Base-by-base conservation (phyloP, 1,140 invertebrate species). In the Phymastichus coffea region DNA sequence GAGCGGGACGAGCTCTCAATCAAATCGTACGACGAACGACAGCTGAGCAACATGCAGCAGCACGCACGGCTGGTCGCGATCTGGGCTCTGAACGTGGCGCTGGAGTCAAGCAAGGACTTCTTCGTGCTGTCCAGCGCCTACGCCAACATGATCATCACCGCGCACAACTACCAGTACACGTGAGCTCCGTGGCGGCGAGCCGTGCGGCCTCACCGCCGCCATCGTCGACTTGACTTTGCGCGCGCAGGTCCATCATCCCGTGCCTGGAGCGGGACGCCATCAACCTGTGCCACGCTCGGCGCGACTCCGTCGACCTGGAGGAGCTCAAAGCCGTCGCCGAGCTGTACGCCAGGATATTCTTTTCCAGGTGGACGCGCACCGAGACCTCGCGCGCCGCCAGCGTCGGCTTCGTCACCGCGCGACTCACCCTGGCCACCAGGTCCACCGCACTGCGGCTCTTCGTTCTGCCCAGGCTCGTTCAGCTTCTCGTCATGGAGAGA, bases 11-110 rank as follows among this genome's bases (percentile, higher is more conserved):
- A 6, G 28, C 6, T 8, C 12, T 30, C 30, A 33, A 33, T 33
- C 14, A 33, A 33, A 8, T 33, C 14, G 14, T 8, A 33, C 30
- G 14, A 33, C 14, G 30, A 14, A 8, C 30, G 30, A 33, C 54
- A 73, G 73, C 71, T 68, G 15, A 78, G 66, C 61, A 51, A 55
- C 10, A 77, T 80, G 68, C 70, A 70, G 28, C 67, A 74, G 6
- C 78, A 81, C 38, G 82, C 84, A 0, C 69, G 76, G 33, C 65
- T 86, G 19, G 81, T 83, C 4, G 83, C 84, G 0, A 73, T 82
- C 22, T 84, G 82, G 82, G 72, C 80, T 28, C 60, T 86, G 30
- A 80, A 78, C 56, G 75, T 77, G 33, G 80, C 82, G 1, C 59
- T 83, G 8, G 61, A 73, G 8, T 76, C 78, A 0, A 78, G 77